Percentiles rank a stretch among this genome's conserved stretches.
Conservation (phyloP, 2,888 invertebrate genomes). For the Coleophora deauratella region DNA sequence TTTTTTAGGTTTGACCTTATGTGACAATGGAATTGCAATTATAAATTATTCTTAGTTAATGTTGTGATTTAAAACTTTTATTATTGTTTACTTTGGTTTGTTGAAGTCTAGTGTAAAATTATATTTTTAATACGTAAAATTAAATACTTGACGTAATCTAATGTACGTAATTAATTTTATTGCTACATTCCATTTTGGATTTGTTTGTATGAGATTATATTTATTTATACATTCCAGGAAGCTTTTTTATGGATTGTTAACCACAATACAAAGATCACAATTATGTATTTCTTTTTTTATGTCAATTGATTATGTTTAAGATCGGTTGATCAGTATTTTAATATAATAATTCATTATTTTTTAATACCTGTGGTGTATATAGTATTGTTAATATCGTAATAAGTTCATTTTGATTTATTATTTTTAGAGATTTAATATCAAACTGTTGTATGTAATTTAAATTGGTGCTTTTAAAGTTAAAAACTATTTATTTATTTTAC, state of each 20-base stretch:
- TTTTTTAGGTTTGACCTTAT: constrained; percentile 1
- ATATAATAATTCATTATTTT: constrained; percentile 8
- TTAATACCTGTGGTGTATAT: constrained; percentile 10
- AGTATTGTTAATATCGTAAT: constrained; percentile 9
- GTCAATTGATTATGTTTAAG: no score
- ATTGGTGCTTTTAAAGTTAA: constrained; percentile 58
- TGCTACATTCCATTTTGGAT: constrained; percentile 6
- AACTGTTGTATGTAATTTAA: constrained; percentile 49
- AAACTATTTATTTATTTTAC: constrained; percentile 36
- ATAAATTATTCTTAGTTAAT: not conserved
- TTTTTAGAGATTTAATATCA: constrained; percentile 41
- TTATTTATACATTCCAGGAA: constrained; percentile 17
- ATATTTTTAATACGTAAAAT: not conserved
- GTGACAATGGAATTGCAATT: not conserved
- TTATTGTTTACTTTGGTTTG: no score
- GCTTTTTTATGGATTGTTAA: no score
- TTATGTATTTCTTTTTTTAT: no score
- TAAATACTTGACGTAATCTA: not conserved
- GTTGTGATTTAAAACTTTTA: no score
- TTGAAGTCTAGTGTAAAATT: constrained; percentile 2
- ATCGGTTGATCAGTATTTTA: not conserved
- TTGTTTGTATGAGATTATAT: not conserved
- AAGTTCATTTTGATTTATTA: constrained; percentile 35
- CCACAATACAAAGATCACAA: no score
- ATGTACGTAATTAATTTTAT: constrained; percentile 1